Evolutionary conservation across 2,113 vertebrate species (phyloP), one percentile per base, ranked within the genome.

Genomic region (Gobio gobio): DNA sequence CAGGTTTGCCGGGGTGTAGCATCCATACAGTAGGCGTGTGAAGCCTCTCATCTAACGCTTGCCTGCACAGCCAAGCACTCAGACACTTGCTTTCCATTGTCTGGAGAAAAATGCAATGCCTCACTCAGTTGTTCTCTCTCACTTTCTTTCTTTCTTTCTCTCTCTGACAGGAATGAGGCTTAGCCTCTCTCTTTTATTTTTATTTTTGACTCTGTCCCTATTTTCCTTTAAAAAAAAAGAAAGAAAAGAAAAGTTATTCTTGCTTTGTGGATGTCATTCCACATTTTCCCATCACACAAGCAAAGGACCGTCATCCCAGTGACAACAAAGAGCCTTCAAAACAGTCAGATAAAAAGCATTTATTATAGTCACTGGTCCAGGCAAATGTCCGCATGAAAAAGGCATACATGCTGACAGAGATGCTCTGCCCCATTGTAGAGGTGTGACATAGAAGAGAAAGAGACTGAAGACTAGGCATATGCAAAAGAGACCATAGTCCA

Each of bases 301-400:
- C 56, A 73, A 68, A 84, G 24, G 61, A 33, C 10, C 36, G 24
- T 61, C 61, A 88, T 85, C 83, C 86, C 76, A 86, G 40, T 74
- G 40, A 8, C 83, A 4, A 81, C 58, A 85, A 73, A 79, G 79
- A 8, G 68, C 61, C 68, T 78, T 78, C 87, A 79, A 86, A 87
- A 89, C 90, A 87, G 90, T 90, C 85, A 89, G 83, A 92, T 87
- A 79, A 76, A 90, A 85, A 68, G 26, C 61, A 72, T 70, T 78
- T 78, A 70, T 72, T 85, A 45, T 78, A 43, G 47, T 40, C 72
- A 88, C 81, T 54, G 24, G 76, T 87, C 88, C 56, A 90, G 84
- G 89, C 91, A 90, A 89, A 89, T 83, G 87, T 91, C 88, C 85
- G 45, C 78, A 84, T 90, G 88, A 90, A 89, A 91, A 87, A 76